Evolutionary conservation across 2,113 vertebrate genomes (phyloP).

Genomic region (Thinocorus orbignyianus): DNA sequence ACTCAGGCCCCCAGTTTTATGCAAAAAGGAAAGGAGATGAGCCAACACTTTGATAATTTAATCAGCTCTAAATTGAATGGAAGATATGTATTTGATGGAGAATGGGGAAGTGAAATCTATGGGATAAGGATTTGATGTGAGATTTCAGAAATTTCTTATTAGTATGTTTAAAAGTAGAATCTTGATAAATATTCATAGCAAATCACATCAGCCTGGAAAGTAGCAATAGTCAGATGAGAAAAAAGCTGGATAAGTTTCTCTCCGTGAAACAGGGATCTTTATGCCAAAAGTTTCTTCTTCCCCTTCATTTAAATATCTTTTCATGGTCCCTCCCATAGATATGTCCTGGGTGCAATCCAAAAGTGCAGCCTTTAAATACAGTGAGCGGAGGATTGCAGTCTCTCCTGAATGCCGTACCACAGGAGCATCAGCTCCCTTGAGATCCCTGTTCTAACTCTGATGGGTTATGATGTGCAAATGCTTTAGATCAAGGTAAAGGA

Average conservation of each 20-base stretch:
- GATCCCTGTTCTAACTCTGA: background rate
- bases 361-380: background rate
- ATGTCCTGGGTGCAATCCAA: accelerated
- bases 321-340: background rate
- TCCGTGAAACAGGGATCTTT: background rate
- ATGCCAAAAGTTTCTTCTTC: background rate
- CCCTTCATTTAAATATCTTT: background rate
- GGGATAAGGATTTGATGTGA: background rate
- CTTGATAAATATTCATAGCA: background rate
- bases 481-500: background rate
- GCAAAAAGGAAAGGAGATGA: background rate
- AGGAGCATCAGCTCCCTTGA: background rate
- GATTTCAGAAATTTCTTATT: background rate
- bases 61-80: background rate
- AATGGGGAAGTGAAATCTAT: background rate
- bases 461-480: background rate
- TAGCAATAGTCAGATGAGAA: background rate
- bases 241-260: background rate
- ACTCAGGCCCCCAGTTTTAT: background rate
- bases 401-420: accelerated
- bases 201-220: background rate
- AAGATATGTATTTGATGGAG: background rate
- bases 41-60: slow-evolving; percentile 26
- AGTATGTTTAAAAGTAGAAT: background rate
- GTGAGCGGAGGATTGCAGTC: too few relatives aligned